Evolutionary conservation across 2,888 invertebrate species (phyloP).

Genomic region (Lithophane leautieri): DNA sequence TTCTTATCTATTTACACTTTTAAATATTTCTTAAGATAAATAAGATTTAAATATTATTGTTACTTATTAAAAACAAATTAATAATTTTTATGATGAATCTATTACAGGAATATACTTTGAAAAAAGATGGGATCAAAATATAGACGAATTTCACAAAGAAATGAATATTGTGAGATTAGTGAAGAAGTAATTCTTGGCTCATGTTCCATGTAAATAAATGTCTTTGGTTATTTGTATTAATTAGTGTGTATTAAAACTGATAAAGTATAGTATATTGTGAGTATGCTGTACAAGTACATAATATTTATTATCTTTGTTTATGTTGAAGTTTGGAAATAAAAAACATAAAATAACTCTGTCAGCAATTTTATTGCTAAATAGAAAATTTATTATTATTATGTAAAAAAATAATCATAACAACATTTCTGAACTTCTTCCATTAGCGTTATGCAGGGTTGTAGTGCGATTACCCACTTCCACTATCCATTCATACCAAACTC

Average conservation of each 20-base stretch:
- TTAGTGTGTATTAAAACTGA: neutral
- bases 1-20: too few relatives aligned
- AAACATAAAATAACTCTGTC: conserved; percentile 30
- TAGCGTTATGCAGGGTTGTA: conserved; percentile 82
- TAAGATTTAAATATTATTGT: conserved; percentile 7
- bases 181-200: conserved; percentile 63
- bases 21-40: too few relatives aligned
- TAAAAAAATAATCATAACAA: conserved; percentile 74
- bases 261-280: conserved; percentile 26
- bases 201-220: conserved; percentile 8
- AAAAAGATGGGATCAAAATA: conserved; percentile 97
- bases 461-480: conserved; percentile 81
- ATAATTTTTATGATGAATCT: neutral
- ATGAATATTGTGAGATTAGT: conserved; percentile 93
- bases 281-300: conserved; percentile 13
- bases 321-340: conserved; percentile 34
- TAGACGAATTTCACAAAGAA: conserved; percentile 95
- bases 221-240: neutral
- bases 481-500: conserved; percentile 99
- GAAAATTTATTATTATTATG: conserved; percentile 28
- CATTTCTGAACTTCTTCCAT: conserved; percentile 87
- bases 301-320: neutral
- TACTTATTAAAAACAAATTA: neutral
- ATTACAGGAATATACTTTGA: conserved; percentile 94
- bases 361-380: conserved; percentile 50